Base-by-base conservation (phyloP, 2,797 vertebrate genomes). In the Amphiprion clarkii region DNA sequence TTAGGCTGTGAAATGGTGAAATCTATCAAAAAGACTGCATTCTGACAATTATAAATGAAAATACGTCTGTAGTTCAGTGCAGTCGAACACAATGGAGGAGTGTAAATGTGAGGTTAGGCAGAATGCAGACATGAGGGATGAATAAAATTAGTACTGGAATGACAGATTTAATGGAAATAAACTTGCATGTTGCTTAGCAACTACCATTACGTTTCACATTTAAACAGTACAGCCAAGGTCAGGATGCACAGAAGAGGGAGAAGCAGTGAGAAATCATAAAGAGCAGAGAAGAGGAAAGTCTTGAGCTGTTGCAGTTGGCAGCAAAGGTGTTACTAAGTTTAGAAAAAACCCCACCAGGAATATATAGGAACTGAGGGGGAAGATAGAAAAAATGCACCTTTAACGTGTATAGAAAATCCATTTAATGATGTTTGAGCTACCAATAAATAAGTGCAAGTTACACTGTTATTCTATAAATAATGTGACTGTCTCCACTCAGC, bases 171-270 rank as follows among this genome's bases (percentile, higher is more conserved):
- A 88, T 87, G 78, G 71, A 82, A 89, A 83, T 79, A 89, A 90
- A 85, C 54, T 57, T 71, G 67, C 59, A 75, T 58, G 89, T 90
- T 89, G 88, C 87, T 77, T 66, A 88, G 84, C 87, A 89, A 88
- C 81, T 80, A 72, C 53, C 46, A 58, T 71, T 76, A 74, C 62
- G 14, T 70, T 77, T 83, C 11, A 62, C 46, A 81, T 79, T 58
- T 63, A 80, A 85, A 73, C 73, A 13, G 49, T 64, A 57, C 42
- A 10, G 40, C 23, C 52, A 65, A 83, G 80, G 83, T 87, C 76
- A 75, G 46, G 39, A 77, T 6, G 44, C 19, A 29, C 27, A 64
- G 67, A 40, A 27, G 53, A 53, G 33, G 40, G 31, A 79, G 64
- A 63, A 67, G 58, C 14, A 51, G 58, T 13, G n/a, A 70, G 70